Base-by-base conservation (phyloP, 35 echinoderm and acorn worm genomes). In the Ophiothrix spiculata region DNA sequence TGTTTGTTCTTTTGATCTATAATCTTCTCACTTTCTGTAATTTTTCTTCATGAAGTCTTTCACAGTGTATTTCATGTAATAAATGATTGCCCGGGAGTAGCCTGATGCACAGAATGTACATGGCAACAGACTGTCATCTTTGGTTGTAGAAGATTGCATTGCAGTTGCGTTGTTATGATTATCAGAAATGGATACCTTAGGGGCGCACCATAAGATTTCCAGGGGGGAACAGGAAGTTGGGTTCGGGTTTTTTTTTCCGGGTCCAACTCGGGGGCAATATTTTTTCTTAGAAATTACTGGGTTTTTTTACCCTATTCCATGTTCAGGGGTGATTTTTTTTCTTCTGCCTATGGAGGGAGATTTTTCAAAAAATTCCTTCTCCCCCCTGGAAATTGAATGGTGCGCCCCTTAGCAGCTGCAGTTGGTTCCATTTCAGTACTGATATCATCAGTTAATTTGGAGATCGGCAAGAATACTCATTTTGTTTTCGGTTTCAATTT, bases 1-100 rank as follows among this genome's bases (percentile, higher is more conserved):
- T 95, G 75, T 91, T n/a, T n/a, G n/a, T 88, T 38, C 41, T 49
- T 8, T 79, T 75, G 1, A 38, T 31, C 1, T 36, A 37, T 29
- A 36, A 40, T 40, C 36, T 32, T 38, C 56, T 49, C 25, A n/a
- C n/a, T 4, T 82, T 76, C 2, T 85, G 40, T 74, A 75, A 35
- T 46, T 91, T 94, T 10, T 85, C 54, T 34, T 82, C 91, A 23
- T 82, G 76, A 1, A 87, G 87, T 49, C 88, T 94, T 40, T 99
- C 96, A 41, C 96, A 99, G 32, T 94, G 76, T 31, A 99, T 94
- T 77, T 99, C 96, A 74, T 99, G 96, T 17, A 99, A 90, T 15
- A 99, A 75, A 13, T 85, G 56, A 74, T 91, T 99, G 0, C 87
- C 92, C 0, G 87, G 37, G 1, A 89, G 86, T 1, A 99, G 38